Conservation (phyloP, 2,113 vertebrate species). For the Ancistrus triradiatus region DNA sequence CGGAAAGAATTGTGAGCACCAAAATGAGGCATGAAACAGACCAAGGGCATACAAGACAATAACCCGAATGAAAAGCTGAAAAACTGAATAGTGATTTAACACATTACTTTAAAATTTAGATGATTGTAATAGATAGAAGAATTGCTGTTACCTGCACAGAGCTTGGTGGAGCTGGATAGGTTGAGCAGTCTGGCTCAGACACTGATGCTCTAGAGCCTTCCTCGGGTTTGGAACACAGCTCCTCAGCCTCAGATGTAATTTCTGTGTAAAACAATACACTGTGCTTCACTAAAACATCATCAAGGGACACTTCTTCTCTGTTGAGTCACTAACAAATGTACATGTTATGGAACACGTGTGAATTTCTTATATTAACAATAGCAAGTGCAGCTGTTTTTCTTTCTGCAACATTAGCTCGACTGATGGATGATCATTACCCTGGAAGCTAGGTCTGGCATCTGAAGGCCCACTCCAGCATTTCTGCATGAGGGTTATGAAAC, state of each 20-base stretch:
- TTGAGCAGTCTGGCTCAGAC: slow-evolving; percentile 54
- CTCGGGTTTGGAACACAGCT: slow-evolving; percentile 86
- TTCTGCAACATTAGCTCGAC: too few relatives aligned
- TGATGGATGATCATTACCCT: slow-evolving; percentile 78
- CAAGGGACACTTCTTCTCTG: too few relatives aligned
- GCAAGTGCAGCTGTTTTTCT: too few relatives aligned
- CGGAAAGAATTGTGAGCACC: background rate
- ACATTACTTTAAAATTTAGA: background rate
- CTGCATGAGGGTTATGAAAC: slow-evolving; percentile 87
- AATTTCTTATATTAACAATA: too few relatives aligned
- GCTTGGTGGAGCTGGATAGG: slow-evolving; percentile 43
- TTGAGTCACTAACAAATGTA: too few relatives aligned
- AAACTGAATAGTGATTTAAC: too few relatives aligned
- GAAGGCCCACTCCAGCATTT: slow-evolving; percentile 86
- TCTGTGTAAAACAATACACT: slow-evolving; percentile 64
- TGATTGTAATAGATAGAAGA: too few relatives aligned
- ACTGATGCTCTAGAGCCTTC: slow-evolving; percentile 69
- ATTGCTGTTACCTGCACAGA: slow-evolving; percentile 56
- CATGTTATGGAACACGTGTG: too few relatives aligned
- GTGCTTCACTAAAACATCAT: background rate
- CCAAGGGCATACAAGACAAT: too few relatives aligned
- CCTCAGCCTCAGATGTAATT: slow-evolving; percentile 91
- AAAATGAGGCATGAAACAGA: background rate
- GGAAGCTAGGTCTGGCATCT: slow-evolving; percentile 82
- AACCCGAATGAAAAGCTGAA: background rate